phyloP scores from a whole-genome alignment of 2,888 invertebrate species.

The Trissolcus brochymenae region DNA sequence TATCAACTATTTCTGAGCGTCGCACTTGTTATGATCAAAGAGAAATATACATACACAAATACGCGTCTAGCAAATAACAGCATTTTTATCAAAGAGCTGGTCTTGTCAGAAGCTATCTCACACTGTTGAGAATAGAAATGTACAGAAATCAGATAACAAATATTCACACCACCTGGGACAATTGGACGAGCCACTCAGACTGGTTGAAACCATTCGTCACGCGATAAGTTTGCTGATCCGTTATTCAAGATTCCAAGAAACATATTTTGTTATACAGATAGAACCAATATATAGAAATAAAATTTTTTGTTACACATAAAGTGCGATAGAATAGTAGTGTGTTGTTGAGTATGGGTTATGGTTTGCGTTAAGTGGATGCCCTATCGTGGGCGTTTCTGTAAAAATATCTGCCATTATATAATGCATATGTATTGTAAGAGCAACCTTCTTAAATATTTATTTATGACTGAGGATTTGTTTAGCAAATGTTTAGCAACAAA shows the following conservation, averaged over 20 bases:
- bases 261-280: neutral
- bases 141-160: slow-evolving; percentile 42
- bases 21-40: slow-evolving; percentile 11
- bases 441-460: too few relatives aligned
- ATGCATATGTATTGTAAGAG: too few relatives aligned
- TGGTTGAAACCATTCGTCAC: slow-evolving; percentile 28
- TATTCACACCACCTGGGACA: slow-evolving; percentile 21
- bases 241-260: slow-evolving; percentile 3
- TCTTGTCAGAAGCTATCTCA: slow-evolving; percentile 10
- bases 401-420: too few relatives aligned
- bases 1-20: slow-evolving; percentile 1
- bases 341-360: too few relatives aligned
- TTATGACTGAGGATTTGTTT: too few relatives aligned
- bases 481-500: too few relatives aligned
- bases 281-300: too few relatives aligned
- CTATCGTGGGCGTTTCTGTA: too few relatives aligned
- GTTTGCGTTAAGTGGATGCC: too few relatives aligned
- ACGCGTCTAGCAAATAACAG: neutral
- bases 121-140: slow-evolving; percentile 7
- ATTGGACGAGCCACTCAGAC: slow-evolving; percentile 34
- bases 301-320: too few relatives aligned
- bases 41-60: neutral
- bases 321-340: too few relatives aligned
- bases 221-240: neutral
- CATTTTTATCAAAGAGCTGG: slow-evolving; percentile 5